phyloP scores from a whole-genome alignment of 2,888 invertebrate genomes.

The Isoperla grammatica region DNA sequence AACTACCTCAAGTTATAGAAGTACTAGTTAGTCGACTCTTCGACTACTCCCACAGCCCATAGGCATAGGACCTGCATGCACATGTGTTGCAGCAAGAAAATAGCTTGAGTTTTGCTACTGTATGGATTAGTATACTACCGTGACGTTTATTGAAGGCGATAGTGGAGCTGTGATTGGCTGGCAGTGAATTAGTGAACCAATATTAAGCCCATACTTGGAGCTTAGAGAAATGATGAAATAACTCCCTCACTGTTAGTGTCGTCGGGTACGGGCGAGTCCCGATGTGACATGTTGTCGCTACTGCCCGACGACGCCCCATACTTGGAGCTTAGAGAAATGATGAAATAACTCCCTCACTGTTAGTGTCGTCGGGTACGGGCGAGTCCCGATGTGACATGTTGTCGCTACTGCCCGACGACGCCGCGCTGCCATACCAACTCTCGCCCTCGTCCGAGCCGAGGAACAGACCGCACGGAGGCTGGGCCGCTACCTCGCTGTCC shows the following conservation, averaged over 20 bases:
- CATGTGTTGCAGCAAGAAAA: too few relatives aligned
- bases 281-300: conserved; percentile 55
- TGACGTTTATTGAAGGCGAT: background rate
- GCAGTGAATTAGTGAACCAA: too few relatives aligned
- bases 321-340: too few relatives aligned
- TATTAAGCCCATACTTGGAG: too few relatives aligned
- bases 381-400: conserved; percentile 55
- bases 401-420: conserved; percentile 50
- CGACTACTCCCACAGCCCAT: too few relatives aligned
- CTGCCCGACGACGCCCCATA: conserved; percentile 44
- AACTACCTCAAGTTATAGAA: too few relatives aligned
- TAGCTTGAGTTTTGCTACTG: too few relatives aligned
- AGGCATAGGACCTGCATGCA: too few relatives aligned
- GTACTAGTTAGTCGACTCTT: too few relatives aligned
- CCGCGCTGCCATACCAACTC: background rate
- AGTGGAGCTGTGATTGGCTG: too few relatives aligned
- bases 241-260: conserved; percentile 64
- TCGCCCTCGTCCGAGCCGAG: conserved; percentile 28
- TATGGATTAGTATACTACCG: too few relatives aligned
- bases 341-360: conserved; percentile 61
- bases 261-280: conserved; percentile 64
- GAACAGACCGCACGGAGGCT: conserved; percentile 20
- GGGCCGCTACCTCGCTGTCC: conserved; percentile 28
- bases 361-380: conserved; percentile 71
- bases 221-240: too few relatives aligned